A percentile compares a stretch with the other conserved stretches of the same genome.
phyloP scores from a whole-genome alignment of 1,140 invertebrate species.

The Hydropsyche tenuis region DNA sequence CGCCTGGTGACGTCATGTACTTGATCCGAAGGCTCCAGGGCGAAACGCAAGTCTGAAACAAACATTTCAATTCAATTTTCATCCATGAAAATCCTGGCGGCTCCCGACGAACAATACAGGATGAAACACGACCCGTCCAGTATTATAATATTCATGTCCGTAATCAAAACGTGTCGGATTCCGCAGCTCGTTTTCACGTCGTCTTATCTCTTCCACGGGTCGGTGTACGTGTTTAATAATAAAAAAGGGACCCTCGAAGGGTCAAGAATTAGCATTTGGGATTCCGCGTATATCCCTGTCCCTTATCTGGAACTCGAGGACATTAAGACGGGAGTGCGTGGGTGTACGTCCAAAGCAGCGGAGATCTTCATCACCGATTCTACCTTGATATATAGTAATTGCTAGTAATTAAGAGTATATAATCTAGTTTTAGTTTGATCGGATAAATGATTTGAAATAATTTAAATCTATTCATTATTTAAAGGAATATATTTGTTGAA shows the following conservation, averaged over 20 bases:
- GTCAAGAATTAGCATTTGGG: conserved; percentile 22
- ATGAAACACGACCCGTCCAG: too few species aligned
- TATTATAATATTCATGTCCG: background rate
- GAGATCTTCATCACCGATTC: background rate
- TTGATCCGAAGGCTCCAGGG: conserved; percentile 44
- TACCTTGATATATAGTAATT: too few species aligned
- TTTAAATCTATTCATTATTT: too few species aligned
- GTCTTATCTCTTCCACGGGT: background rate
- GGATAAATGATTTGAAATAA: too few species aligned
- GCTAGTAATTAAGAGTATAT: too few species aligned
- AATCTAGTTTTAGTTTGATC: too few species aligned
- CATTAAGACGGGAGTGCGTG: background rate
- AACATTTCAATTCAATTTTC: too few species aligned
- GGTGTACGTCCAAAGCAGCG: background rate
- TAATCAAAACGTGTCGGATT: too few species aligned
- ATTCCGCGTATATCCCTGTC: background rate
- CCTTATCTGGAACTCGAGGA: conserved; percentile 8
- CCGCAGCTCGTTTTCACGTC: too few species aligned
- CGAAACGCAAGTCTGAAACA: conserved; percentile 39
- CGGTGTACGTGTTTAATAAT: conserved; percentile 3
- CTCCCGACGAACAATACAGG: too few species aligned
- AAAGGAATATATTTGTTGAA: too few species aligned
- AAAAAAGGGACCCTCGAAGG: background rate
- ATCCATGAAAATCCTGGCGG: too few species aligned
- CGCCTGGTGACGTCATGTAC: conserved; percentile 45